Percentiles rank a stretch among this genome's conserved stretches.
phyloP scores from a whole-genome alignment of 2,113 vertebrate genomes.

The Dromaius novaehollandiae region DNA sequence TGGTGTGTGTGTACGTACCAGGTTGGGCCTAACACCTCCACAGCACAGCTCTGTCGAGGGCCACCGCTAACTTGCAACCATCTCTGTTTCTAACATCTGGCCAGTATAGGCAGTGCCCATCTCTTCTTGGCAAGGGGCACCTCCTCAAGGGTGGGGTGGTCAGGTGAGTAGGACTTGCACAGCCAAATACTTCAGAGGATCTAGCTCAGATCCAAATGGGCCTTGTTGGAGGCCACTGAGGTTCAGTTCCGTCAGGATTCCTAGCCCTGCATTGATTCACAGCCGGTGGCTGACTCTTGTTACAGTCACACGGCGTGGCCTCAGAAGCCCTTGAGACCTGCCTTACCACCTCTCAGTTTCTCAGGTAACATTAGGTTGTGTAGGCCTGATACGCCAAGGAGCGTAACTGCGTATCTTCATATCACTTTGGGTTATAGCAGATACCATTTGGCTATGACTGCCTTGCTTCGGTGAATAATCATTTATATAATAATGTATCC shows the following conservation, averaged over 20 bases:
- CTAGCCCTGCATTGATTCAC: neutral
- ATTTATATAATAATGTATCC: neutral
- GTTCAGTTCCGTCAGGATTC: neutral
- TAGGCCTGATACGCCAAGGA: neutral
- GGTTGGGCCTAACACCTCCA: too few relatives aligned
- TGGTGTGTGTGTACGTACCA: too few relatives aligned
- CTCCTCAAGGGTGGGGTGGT: neutral
- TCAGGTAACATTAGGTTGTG: neutral
- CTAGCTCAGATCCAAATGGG: neutral
- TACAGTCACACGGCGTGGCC: neutral
- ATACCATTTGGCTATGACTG: neutral
- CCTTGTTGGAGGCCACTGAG: neutral
- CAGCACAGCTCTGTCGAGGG: neutral
- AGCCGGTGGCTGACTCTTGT: neutral
- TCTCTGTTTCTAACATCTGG: neutral
- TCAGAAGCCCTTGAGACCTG: accelerated
- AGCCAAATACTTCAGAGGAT: neutral
- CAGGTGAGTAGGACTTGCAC: neutral
- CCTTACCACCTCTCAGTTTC: neutral
- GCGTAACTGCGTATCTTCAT: neutral
- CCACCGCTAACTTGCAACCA: accelerated
- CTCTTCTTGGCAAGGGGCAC: neutral
- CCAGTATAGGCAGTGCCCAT: neutral
- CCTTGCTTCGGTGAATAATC: neutral
- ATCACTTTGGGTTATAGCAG: neutral